A percentile compares a stretch with the other conserved stretches of the same genome.
These are phyloP conservation scores for Meriones unguiculatus DNA, from an alignment of 2,113 vertebrate species.

Conservation along the genomic window DNA sequence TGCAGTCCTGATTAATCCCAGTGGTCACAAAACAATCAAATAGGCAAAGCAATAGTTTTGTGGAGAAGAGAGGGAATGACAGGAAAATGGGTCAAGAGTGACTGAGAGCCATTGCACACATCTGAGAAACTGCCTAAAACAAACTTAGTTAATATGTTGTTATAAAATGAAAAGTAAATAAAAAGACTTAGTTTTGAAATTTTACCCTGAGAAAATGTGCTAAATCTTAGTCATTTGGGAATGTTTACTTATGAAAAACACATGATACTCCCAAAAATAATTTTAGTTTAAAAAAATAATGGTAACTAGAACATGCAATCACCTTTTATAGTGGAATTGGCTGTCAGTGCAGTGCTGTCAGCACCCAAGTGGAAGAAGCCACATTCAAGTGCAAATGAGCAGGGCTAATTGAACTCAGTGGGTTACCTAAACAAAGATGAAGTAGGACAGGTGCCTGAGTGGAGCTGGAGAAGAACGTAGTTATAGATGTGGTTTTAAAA, in stretches of 20 bases:
- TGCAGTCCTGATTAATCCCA: neutral
- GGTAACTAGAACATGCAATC: no score
- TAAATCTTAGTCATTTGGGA: neutral
- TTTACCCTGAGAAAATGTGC: neutral
- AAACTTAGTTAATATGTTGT: neutral
- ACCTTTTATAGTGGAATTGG: neutral
- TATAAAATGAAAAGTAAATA: neutral
- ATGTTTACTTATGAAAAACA: neutral
- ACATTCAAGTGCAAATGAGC: neutral
- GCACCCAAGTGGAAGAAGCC: neutral
- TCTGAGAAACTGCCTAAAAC: neutral
- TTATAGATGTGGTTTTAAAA: rapidly evolving
- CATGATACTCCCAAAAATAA: neutral
- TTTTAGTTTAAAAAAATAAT: neutral
- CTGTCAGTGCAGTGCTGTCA: no score
- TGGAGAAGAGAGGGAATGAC: neutral
- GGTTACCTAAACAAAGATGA: no score
- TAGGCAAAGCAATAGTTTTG: neutral
- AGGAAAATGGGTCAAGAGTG: rapidly evolving
- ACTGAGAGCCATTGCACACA: neutral
- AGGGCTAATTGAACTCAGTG: neutral
- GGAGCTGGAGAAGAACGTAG: no score
- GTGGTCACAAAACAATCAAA: neutral
- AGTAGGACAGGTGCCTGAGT: no score
- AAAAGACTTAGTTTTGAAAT: neutral